Evolutionary conservation across 2,113 vertebrate genomes (phyloP).

Genomic region (Anguilla japonica): DNA sequence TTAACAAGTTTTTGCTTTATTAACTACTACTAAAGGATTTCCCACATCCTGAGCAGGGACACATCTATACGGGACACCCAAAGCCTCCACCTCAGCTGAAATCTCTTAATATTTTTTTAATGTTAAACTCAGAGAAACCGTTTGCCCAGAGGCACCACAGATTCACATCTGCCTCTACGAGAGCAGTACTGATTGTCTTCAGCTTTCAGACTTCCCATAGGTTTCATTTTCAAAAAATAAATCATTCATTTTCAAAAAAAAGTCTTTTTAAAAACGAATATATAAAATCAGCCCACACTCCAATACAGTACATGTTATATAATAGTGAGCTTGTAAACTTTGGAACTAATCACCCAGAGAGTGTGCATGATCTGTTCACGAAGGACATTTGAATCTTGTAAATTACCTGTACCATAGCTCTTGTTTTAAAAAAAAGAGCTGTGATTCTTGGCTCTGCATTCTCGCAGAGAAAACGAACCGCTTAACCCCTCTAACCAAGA

Average conservation of each 20-base stretch:
- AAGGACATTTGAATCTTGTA: not conserved
- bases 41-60: conserved; percentile 21
- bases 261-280: not conserved
- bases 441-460: not conserved
- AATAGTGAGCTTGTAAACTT: not conserved
- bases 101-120: too few relatives aligned
- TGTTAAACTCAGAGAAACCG: too few relatives aligned
- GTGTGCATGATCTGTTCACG: too few relatives aligned
- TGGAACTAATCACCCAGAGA: too few relatives aligned
- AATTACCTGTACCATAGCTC: not conserved
- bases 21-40: not conserved
- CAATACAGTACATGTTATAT: not conserved
- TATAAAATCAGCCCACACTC: not conserved
- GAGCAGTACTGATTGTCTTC: too few relatives aligned
- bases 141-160: too few relatives aligned
- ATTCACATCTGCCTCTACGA: too few relatives aligned
- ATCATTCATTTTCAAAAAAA: not conserved
- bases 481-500: not conserved
- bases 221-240: too few relatives aligned
- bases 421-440: not conserved
- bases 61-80: not conserved
- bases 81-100: too few relatives aligned
- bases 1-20: too few relatives aligned
- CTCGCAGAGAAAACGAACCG: not conserved
- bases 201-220: too few relatives aligned